These are phyloP conservation scores for Enteromius trimaculatus DNA, from an alignment of 2,797 vertebrate species.

Conservation along the genomic window DNA sequence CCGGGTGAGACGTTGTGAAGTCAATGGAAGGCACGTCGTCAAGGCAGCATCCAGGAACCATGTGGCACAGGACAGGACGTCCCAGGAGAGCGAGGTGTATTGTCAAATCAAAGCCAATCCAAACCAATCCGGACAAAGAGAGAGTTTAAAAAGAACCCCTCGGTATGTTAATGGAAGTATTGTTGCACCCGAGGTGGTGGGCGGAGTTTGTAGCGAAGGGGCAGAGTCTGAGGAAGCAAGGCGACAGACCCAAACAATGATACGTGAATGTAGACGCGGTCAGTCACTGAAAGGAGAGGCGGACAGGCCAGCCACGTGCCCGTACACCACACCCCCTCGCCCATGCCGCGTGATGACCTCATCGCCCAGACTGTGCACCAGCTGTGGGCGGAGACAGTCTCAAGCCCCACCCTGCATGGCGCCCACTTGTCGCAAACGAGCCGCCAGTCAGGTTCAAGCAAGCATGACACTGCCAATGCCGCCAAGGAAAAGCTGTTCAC, in stretches of 20 bases:
- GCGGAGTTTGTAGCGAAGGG: slow-evolving; percentile 77
- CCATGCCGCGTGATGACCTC: slow-evolving; percentile 67
- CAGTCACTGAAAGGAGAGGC: slow-evolving; percentile 74
- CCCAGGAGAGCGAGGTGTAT: slow-evolving; percentile 77
- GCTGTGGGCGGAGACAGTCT: slow-evolving; percentile 76
- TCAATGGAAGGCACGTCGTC: slow-evolving; percentile 61
- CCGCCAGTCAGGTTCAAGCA: slow-evolving; percentile 68
- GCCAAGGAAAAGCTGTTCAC: slow-evolving; percentile 53
- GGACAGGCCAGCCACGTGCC: slow-evolving; percentile 65
- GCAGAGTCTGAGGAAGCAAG: slow-evolving; percentile 59
- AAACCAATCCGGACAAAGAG: slow-evolving; percentile 60
- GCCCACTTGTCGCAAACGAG: slow-evolving; percentile 71
- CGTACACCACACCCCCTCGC: slow-evolving; percentile 73
- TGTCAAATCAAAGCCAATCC: slow-evolving; percentile 76
- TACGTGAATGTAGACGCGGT: slow-evolving; percentile 68
- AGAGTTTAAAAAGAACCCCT: slow-evolving; percentile 69
- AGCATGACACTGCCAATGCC: slow-evolving; percentile 79
- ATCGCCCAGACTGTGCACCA: slow-evolving; percentile 71
- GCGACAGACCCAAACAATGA: slow-evolving; percentile 50
- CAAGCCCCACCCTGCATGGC: slow-evolving; percentile 75
- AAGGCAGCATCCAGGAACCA: slow-evolving; percentile 75
- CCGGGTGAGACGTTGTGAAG: slow-evolving; percentile 65
- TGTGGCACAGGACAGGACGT: slow-evolving; percentile 73
- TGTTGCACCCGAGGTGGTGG: slow-evolving; percentile 78
- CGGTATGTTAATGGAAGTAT: slow-evolving; percentile 80